Evolutionary conservation across 2,113 vertebrate genomes (phyloP).

Genomic region (Menidia beryllina): DNA sequence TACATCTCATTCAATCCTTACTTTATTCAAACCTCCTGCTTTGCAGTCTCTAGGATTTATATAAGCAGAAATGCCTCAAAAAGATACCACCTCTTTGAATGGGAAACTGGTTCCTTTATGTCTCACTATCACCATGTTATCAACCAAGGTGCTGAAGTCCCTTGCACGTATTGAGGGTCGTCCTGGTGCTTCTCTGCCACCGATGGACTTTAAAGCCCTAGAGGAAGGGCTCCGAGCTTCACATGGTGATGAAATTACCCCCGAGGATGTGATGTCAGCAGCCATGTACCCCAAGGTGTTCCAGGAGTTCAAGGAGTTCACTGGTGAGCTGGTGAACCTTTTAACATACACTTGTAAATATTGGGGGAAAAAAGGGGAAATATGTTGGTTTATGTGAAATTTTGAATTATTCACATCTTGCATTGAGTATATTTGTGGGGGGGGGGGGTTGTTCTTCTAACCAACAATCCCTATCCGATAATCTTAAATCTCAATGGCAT

Average conservation of each 20-base stretch:
- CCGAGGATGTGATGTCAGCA: constrained; percentile 92
- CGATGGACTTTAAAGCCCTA: constrained; percentile 86
- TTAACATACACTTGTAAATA: not conserved
- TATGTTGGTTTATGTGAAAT: not conserved
- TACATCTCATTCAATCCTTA: constrained; percentile 8
- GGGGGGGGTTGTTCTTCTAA: too few species aligned
- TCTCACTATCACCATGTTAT: not conserved
- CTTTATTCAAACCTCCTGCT: constrained; percentile 7
- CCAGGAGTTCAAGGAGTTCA: constrained; percentile 90
- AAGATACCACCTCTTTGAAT: not conserved
- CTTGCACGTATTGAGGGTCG: constrained; percentile 89
- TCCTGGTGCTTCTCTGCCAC: constrained; percentile 87
- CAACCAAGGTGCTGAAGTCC: constrained; percentile 88
- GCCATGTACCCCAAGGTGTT: constrained; percentile 96
- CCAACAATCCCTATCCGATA: too few species aligned
- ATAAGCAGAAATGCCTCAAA: not conserved
- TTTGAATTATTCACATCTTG: too few species aligned
- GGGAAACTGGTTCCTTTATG: constrained; percentile 13
- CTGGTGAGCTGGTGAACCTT: constrained; percentile 45
- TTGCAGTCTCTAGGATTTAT: not conserved
- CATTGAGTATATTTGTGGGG: too few species aligned
- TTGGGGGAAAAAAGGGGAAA: not conserved
- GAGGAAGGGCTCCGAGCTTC: constrained; percentile 81
- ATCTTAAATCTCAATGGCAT: too few species aligned
- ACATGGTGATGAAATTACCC: constrained; percentile 86